Conservation (phyloP, 2,113 vertebrate species). For the Noturus placidus region DNA sequence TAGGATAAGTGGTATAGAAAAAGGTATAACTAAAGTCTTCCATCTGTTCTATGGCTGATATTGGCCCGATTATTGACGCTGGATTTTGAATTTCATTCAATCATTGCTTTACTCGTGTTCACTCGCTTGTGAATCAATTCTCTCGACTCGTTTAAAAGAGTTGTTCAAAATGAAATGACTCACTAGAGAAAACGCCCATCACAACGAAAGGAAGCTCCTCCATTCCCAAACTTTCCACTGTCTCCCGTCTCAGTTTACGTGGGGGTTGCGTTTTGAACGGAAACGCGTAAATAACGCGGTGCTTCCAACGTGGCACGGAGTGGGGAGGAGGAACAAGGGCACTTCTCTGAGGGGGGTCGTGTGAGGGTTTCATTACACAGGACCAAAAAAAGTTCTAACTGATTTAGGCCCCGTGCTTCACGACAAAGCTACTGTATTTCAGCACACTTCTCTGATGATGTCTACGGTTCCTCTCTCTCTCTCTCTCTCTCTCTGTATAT, state of each 20-base stretch:
- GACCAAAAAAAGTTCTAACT: not conserved
- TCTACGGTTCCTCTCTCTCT: not conserved
- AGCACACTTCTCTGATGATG: not conserved
- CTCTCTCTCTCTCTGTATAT: too few species aligned
- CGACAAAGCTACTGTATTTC: not conserved
- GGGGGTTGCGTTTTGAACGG: constrained; percentile 15
- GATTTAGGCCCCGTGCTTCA: not conserved
- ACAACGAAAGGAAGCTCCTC: constrained; percentile 5
- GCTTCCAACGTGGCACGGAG: constrained; percentile 50
- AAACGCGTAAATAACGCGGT: constrained; percentile 28
- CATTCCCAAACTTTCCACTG: constrained; percentile 20
- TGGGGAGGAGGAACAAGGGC: constrained; percentile 19
- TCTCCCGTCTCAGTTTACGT: constrained; percentile 39
- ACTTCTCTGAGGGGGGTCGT: constrained; percentile 22
- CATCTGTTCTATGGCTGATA: not conserved
- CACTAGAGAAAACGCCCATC: constrained; percentile 11
- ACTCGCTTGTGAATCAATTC: not conserved
- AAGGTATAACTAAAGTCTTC: not conserved
- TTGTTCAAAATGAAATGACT: not conserved
- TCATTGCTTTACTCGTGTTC: not conserved
- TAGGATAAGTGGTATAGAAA: too few species aligned
- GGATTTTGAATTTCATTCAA: not conserved
- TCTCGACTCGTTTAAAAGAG: not conserved
- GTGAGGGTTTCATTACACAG: constrained; percentile 18
- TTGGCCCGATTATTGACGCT: not conserved